These are phyloP conservation scores for Isurus oxyrinchus DNA, from an alignment of 2,113 vertebrate genomes.

Conservation along the genomic window DNA sequence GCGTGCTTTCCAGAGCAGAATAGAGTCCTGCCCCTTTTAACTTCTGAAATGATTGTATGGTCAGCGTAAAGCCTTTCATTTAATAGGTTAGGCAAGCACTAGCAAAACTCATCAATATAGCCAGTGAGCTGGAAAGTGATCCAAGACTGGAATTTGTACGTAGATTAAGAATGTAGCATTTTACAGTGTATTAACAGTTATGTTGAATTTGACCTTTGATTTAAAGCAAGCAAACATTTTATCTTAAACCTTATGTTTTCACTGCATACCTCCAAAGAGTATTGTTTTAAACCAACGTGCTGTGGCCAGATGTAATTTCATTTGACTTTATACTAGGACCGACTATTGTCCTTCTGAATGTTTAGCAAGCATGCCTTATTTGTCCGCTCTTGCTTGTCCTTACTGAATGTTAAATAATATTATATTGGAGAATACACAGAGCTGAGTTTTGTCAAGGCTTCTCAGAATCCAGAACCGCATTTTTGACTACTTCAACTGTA, in stretches of 20 bases:
- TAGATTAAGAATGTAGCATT: background rate
- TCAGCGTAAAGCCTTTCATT: background rate
- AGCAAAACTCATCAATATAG: background rate
- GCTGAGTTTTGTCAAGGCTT: background rate
- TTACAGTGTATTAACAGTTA: too few relatives aligned
- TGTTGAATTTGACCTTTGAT: background rate
- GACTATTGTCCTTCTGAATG: background rate
- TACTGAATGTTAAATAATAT: background rate
- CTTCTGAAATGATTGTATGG: background rate
- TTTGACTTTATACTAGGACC: background rate
- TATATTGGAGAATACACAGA: background rate
- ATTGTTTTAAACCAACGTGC: background rate
- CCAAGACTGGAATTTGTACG: background rate
- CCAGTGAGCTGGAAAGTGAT: background rate
- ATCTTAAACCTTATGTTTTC: background rate
- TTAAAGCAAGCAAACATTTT: background rate
- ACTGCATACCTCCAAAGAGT: background rate
- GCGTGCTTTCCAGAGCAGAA: background rate
- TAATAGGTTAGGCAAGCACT: background rate
- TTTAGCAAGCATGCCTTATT: background rate
- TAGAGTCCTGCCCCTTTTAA: background rate
- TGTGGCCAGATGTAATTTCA: background rate
- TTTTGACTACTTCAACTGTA: background rate
- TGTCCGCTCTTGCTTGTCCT: background rate
- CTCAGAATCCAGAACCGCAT: background rate